Conservation (phyloP, 2,888 invertebrate species). For the Autographa pulchrina region DNA sequence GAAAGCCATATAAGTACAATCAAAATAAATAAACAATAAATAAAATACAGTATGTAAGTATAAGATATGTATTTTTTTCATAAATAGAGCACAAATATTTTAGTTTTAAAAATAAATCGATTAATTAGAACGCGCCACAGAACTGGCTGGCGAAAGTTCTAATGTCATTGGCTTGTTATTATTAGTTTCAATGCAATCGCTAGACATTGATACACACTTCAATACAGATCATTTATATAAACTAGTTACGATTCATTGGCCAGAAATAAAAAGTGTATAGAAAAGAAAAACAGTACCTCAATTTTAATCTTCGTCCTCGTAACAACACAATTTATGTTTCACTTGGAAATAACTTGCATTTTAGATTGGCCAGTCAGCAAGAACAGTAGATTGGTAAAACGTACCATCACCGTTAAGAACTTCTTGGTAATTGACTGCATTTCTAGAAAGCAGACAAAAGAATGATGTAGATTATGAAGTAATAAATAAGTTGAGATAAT, state of each 20-base stretch:
- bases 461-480: not conserved
- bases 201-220: constrained; percentile 14
- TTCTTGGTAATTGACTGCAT: not conserved
- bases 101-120: constrained; percentile 63
- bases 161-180: constrained; percentile 69
- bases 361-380: not conserved
- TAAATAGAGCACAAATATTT: constrained; percentile 30
- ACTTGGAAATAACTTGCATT: not conserved
- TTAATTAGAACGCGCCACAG: constrained; percentile 70
- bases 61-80: too few species aligned
- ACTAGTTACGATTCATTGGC: not conserved
- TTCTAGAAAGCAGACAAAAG: not conserved
- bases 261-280: not conserved
- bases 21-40: not conserved
- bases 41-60: too few species aligned
- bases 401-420: not conserved
- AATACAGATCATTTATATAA: constrained; percentile 1
- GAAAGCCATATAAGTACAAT: not conserved
- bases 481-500: not conserved
- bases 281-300: not conserved
- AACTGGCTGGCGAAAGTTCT: constrained; percentile 72
- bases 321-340: not conserved
- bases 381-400: not conserved
- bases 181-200: constrained; percentile 57
- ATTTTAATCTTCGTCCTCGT: not conserved